Evolutionary conservation across 2,888 invertebrate species (phyloP).

Genomic region (Torymus aiolomorphi): DNA sequence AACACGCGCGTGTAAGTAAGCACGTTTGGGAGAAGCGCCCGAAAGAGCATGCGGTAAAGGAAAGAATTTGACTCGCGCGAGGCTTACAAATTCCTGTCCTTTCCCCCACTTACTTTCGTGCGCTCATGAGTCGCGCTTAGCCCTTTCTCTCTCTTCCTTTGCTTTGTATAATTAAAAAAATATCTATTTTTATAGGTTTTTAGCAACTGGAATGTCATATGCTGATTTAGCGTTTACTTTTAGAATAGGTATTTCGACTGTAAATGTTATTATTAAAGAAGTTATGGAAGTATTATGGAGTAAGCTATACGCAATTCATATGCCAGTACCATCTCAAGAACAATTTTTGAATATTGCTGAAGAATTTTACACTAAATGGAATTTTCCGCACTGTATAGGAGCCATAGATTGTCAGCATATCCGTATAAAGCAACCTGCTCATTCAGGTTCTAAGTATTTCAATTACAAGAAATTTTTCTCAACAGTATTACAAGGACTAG

Average conservation of each 20-base stretch:
- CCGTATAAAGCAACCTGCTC: constrained; percentile 10
- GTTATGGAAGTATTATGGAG: constrained; percentile 34
- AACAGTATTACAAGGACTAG: constrained; percentile 42
- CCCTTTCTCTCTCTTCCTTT: too few relatives aligned
- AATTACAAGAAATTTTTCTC: constrained; percentile 49
- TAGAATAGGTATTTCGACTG: constrained; percentile 30
- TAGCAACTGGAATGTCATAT: constrained; percentile 42
- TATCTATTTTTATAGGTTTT: constrained; percentile 35
- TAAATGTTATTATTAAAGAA: constrained; percentile 22
- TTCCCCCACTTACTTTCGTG: too few relatives aligned
- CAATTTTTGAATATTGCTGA: constrained; percentile 38
- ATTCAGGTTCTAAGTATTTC: constrained; percentile 23
- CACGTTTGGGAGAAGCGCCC: too few relatives aligned
- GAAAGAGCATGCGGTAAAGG: too few relatives aligned
- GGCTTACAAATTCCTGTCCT: too few relatives aligned
- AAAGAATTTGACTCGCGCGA: too few relatives aligned
- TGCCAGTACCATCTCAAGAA: constrained; percentile 45
- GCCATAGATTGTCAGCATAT: constrained; percentile 38
- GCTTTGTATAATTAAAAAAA: too few relatives aligned
- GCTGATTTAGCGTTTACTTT: constrained; percentile 35
- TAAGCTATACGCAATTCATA: constrained; percentile 37
- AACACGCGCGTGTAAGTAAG: too few relatives aligned
- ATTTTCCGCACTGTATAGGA: constrained; percentile 49
- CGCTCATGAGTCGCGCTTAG: too few relatives aligned
- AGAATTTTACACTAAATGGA: constrained; percentile 34